Base-by-base conservation (phyloP, 2,113 vertebrate genomes). In the Osmerus eperlanus region DNA sequence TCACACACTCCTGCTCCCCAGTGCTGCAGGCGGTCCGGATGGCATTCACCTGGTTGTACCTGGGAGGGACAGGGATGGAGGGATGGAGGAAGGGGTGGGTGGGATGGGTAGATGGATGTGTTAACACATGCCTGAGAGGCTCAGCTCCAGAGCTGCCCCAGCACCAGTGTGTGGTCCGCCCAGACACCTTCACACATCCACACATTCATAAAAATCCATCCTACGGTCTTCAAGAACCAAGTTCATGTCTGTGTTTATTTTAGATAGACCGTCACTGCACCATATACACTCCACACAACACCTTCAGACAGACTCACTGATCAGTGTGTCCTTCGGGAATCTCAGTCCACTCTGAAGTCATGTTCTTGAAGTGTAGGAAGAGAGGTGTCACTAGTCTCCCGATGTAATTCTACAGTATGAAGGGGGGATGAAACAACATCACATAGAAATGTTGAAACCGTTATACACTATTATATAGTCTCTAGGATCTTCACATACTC, bases 1-100 rank as follows among this genome's bases (percentile, higher is more conserved):
- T 0, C 9, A 73, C 47, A 55, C 97, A 99, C 0, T 86, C 80
- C 0, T 4, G 0, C 3, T 93, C 0, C 0, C 92, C 94, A 0
- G 91, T 93, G 68, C 85, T 91, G 80, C 97, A 99, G 29, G 96
- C 94, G 0, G 93, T 89, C 65, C 85, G 92, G 84, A 99, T 83
- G 52, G 96, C 92, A 0, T 93, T 96, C 32, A 96, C 61, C 88
- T 97, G 89, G 0, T 88, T 95, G 80, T 99, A 99, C 85, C 97
- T 99, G 80, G 0, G 66, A 19, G 59, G 12, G 70, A 9, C 53
- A 53, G 29, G 4, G 52, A 53, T 14, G 53, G 9, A 66, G 3
- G 66, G 25, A 3, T 18, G 55, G 28, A 59, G 2, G 28, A 1
- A 16, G n/a, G 59, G 19, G 23, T 23, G 23, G 53, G 28, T 1